Conservation (phyloP, 1,140 invertebrate genomes). For the Aplysia californica region DNA sequence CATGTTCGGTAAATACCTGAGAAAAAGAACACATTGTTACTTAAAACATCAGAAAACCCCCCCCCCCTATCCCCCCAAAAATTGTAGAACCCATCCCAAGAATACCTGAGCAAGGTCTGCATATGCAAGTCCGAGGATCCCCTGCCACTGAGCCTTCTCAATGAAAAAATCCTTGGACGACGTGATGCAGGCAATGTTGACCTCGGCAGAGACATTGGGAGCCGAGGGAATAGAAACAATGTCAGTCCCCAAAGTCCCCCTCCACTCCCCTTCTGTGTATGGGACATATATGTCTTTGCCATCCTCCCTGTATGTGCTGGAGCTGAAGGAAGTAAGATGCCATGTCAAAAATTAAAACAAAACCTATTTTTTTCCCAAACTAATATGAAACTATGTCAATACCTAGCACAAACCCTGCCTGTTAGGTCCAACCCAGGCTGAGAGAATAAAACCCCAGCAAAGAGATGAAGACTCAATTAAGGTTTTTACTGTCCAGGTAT, state of each 20-base stretch:
- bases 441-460: too few species aligned
- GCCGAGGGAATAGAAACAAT: constrained; percentile 52
- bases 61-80: too few species aligned
- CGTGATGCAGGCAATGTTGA: constrained; percentile 66
- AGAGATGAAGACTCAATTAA: too few species aligned
- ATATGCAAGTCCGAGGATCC: constrained; percentile 70
- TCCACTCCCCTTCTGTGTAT: constrained; percentile 68
- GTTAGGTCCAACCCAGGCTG: too few species aligned
- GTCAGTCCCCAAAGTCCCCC: constrained; percentile 64
- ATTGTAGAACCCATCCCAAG: too few species aligned
- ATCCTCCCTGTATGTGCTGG: constrained; percentile 47
- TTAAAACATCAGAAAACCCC: too few species aligned
- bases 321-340: constrained; percentile 41
- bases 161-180: constrained; percentile 67
- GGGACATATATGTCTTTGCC: constrained; percentile 50
- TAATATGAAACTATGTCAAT: too few species aligned
- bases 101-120: constrained; percentile 60
- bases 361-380: too few species aligned
- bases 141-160: constrained; percentile 68
- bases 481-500: too few species aligned
- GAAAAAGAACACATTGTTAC: too few species aligned
- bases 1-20: too few species aligned
- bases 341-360: background rate
- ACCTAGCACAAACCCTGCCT: too few species aligned
- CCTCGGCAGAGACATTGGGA: constrained; percentile 44